A percentile compares a stretch with the other conserved stretches of the same genome.
Evolutionary conservation across 37 sponge, comb jelly and placozoan species (phyloP).

Genomic region (Ianthella basta): DNA sequence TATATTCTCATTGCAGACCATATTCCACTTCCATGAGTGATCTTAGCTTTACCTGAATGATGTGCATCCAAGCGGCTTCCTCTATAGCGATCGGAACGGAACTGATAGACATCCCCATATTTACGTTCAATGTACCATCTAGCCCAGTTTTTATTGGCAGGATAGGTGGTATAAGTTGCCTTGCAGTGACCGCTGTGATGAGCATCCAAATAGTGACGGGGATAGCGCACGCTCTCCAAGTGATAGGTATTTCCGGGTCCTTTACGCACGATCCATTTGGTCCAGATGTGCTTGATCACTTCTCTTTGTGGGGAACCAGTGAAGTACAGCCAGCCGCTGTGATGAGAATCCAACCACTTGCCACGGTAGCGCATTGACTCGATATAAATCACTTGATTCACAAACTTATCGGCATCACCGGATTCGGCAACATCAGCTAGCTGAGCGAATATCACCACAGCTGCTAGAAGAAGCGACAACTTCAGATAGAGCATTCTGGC

Average conservation of each 20-base stretch:
- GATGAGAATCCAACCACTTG: not conserved
- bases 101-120: not conserved
- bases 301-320: not conserved
- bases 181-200: not conserved
- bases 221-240: conserved; percentile 11
- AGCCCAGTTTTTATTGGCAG: not conserved
- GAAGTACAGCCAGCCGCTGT: not conserved
- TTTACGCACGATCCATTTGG: not conserved
- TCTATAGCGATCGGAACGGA: not conserved
- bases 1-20: conserved; percentile 7
- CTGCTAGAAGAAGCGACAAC: not conserved
- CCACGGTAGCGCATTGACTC: not conserved
- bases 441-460: not conserved
- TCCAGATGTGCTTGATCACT: not conserved
- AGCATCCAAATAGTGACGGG: not conserved
- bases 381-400: not conserved
- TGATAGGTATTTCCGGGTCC: not conserved
- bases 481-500: not conserved
- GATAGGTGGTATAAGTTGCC: not conserved
- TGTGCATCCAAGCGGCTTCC: conserved; percentile 6
- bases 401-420: not conserved
- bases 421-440: not conserved
- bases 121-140: not conserved
- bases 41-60: not conserved
- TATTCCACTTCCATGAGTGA: not conserved